A percentile compares a stretch with the other conserved stretches of the same genome.
These are phyloP conservation scores for Spea bombifrons DNA, from an alignment of 2,113 vertebrate genomes.

Conservation along the genomic window DNA sequence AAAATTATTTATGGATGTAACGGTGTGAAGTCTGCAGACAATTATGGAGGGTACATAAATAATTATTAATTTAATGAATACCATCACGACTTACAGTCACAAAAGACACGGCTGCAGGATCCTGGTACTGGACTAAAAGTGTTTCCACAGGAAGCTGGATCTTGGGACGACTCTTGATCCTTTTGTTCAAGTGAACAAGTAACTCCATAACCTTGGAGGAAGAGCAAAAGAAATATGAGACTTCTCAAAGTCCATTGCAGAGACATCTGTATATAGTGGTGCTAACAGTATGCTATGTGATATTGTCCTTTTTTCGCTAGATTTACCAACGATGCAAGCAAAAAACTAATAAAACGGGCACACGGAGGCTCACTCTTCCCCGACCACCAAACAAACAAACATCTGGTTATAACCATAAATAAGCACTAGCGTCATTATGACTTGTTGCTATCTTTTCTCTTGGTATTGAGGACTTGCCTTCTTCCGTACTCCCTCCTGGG, in stretches of 20 bases:
- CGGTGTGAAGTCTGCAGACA: no score
- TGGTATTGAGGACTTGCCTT: conserved; percentile 72
- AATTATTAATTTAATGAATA: no score
- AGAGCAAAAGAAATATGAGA: conserved; percentile 27
- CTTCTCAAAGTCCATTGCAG: no score
- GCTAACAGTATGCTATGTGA: no score
- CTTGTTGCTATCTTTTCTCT: no score
- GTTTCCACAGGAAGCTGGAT: conserved; percentile 97
- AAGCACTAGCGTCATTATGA: no score
- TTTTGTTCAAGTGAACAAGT: conserved; percentile 93
- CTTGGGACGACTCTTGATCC: conserved; percentile 95
- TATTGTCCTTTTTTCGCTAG: no score
- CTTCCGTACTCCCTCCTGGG: conserved; percentile 95
- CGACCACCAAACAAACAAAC: background rate
- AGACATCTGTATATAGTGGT: no score
- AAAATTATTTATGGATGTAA: no score
- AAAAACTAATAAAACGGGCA: no score
- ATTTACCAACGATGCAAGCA: no score
- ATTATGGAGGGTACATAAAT: no score
- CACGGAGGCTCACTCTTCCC: background rate
- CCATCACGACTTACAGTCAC: conserved; percentile 79
- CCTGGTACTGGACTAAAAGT: conserved; percentile 93
- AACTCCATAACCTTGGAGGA: conserved; percentile 89
- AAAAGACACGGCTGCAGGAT: conserved; percentile 94
- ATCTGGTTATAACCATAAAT: background rate